Evolutionary conservation across 2,888 invertebrate genomes (phyloP), one percentile per base, ranked within the genome.

Genomic region (Schizaphis graminum): DNA sequence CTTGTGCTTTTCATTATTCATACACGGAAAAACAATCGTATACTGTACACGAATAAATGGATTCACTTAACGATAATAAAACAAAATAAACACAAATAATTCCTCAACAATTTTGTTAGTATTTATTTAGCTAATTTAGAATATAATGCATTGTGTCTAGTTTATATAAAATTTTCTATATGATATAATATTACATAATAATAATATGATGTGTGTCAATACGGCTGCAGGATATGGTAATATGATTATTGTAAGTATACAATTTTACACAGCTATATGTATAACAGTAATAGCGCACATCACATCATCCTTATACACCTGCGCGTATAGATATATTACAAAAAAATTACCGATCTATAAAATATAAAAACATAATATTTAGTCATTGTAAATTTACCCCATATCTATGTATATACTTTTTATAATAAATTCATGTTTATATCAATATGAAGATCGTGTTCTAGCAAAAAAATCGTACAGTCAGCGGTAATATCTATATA

Each of bases 41-140:
- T 57, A 87, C 21, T 5, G n/a, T 21, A 53, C 41, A 53, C 5
- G 21, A 53, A 21, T 16, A 16, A 16, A 53, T 13, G 49, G 16
- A 53, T 4, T 53, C 53, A 53, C 53, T 53, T n/a, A 28, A 87
- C 47, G 7, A n/a, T 86, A n/a, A 49, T 77, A 77, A 77, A 77
- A 77, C 35, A 77, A 77, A 77, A 77, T 8, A 77, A 21, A 77
- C 35, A 21, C 53, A 77, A 77, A 77, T 35, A 77, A 21, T 35
- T 77, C 77, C 77, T 77, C 21, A 77, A 77, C 77, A 77, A 77
- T 41, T 77, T 77, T 77, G 77, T 77, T 77, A 77, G 77, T 77
- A 35, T 77, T 35, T 77, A 26, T 57, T 77, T 77, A 77, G 21
- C 77, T 77, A 77, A 77, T 77, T 77, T 77, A 77, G 35, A 77